phyloP scores from a whole-genome alignment of 2,113 vertebrate species.

The Aspiorhynchus laticeps region DNA sequence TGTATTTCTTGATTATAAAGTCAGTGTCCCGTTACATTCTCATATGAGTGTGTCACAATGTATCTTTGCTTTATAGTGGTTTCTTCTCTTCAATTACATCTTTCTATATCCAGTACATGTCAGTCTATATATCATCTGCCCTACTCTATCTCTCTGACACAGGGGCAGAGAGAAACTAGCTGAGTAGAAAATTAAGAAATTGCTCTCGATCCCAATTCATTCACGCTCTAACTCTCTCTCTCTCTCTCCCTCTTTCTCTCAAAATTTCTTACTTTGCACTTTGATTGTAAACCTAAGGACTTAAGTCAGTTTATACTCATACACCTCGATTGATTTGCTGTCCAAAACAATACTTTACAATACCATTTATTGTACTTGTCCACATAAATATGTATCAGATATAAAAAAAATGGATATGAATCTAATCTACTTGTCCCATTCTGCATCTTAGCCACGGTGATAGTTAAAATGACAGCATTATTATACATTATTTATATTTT shows the following conservation, averaged over 20 bases:
- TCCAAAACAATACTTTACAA: neutral
- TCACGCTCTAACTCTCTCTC: neutral
- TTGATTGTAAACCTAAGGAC: neutral
- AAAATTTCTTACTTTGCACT: neutral
- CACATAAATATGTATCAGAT: neutral
- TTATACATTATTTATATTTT: neutral
- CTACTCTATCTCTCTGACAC: conserved; percentile 18
- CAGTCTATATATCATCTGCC: neutral
- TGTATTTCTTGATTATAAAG: conserved; percentile 33
- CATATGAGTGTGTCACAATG: conserved; percentile 1
- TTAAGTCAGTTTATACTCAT: neutral
- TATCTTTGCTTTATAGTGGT: neutral
- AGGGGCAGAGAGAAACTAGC: conserved; percentile 26
- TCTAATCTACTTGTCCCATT: neutral
- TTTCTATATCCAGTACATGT: neutral
- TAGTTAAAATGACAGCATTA: neutral
- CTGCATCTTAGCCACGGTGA: neutral
- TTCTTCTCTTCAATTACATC: conserved; percentile 17
- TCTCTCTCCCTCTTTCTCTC: neutral
- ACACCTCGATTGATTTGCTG: neutral
- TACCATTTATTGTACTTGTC: neutral
- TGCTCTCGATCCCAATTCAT: neutral
- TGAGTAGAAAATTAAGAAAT: conserved; percentile 34
- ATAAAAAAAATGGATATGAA: neutral
- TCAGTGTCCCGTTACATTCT: conserved; percentile 9